Evolutionary conservation across 1,140 invertebrate species (phyloP), one percentile per base, ranked within the genome.

Genomic region (Wasmannia auropunctata): DNA sequence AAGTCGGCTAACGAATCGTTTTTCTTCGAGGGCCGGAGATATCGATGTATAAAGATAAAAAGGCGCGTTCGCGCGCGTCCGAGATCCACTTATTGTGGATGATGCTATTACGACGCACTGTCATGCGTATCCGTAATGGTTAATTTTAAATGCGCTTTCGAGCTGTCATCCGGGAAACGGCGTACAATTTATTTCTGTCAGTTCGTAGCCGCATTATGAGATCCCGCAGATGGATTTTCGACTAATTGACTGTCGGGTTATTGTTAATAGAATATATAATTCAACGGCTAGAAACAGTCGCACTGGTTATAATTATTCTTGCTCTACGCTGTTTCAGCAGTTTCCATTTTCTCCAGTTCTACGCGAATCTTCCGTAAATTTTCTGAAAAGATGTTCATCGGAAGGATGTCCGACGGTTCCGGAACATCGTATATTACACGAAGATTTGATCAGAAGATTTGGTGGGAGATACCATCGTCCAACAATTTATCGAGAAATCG

Each of bases 1-100:
- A 90, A 90, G 63, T 90, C 51, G 86, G 54, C 81, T 90, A 90
- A 90, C 88, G 89, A 90, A 87, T 90, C 88, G 88, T 85, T 87
- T 86, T 90, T 90, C 86, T 90, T 90, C 81, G 86, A 70, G 86
- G 75, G 25, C 43, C 80, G 62, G 67, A 85, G 83, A 90, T 77
- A 90, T 87, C 86, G 54, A 84, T 67, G 67, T 58, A 62, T 83
- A 77, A 60, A 86, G 86, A 69, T 81, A 85, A 89, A 89, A 70
- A 70, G 49, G 67, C 51, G 34, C 51, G 67, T 58, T 56, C 11
- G 4, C 25, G 69, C 28, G 63, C 63, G 22, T 37, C 51, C 37
- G 72, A 49, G 43, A 77, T n/a, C n/a, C 43, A 77, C n/a, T 74
- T 60, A 83, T 83, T 74, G 62, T 43, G 37, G 28, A 51, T 49